Base-by-base conservation (phyloP, 2,113 vertebrate species). In the Apteryx owenii region DNA sequence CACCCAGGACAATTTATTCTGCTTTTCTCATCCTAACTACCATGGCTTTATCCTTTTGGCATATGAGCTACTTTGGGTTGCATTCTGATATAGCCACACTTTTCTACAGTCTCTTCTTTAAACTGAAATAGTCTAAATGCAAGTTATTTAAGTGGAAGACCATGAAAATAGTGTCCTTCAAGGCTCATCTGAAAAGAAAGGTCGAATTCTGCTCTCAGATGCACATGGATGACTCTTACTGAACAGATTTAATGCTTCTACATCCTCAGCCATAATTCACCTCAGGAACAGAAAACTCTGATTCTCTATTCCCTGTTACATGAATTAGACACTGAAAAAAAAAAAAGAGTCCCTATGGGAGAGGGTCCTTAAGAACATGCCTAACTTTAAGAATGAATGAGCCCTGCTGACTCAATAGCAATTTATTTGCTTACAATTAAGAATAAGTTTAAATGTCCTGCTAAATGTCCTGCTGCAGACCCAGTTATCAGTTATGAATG, bases 141-240 rank as follows among this genome's bases (percentile, higher is more conserved):
- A 89, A 90, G 73, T 58, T 79, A 92, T 77, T 68, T 69, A 90
- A 88, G 22, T 58, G 65, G 83, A 91, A 92, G 53, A 76, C 13
- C 66, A 50, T 3, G 42, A 12, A 60, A 22, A 54, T 0, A 62
- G 21, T 28, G 66, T 42, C 88, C 80, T 87, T 96, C 70, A 84
- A 81, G 54, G 33, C 36, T 95, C 65, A 92, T 81, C 28, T 89
- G 25, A 89, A 92, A 81, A 72, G 18, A 80, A 93, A 94, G 53
- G 84, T 87, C 38, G 92, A 72, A 77, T 89, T 92, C 75, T 92
- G 73, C 65, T 90, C 69, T 40, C 73, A 93, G 81, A 85, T 80
- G 31, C 73, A 62, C 84, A 91, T 6, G 17, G 36, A 21, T 93
- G 53, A 92, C 81, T 95, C 42, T 62, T 79, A 29, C 0, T 85